phyloP scores from a whole-genome alignment of 2,113 vertebrate genomes.

The Peromyscus leucopus region DNA sequence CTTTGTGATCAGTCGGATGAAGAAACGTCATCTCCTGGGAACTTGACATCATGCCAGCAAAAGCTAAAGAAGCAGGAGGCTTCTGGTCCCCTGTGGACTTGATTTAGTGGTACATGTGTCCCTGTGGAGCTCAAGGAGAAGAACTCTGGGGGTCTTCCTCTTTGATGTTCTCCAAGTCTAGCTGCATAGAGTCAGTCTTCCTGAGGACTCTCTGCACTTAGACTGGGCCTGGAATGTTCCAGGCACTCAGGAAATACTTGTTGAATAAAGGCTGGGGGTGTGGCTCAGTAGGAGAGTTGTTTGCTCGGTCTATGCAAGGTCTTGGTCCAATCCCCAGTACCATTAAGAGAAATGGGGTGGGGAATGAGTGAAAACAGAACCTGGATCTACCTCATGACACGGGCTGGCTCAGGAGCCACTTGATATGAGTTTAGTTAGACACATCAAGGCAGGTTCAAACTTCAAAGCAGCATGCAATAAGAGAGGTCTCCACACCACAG shows the following conservation, averaged over 20 bases:
- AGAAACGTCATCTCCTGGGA: not conserved
- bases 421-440: not conserved
- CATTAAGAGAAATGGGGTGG: not conserved
- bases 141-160: not conserved
- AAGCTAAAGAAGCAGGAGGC: not conserved
- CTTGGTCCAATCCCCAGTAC: not conserved
- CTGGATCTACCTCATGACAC: not conserved
- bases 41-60: not conserved
- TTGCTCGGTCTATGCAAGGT: not conserved
- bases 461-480: not conserved
- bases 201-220: not conserved
- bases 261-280: not conserved
- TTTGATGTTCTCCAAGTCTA: not conserved
- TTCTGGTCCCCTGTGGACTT: not conserved
- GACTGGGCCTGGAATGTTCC: not conserved
- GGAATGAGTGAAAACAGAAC: not conserved
- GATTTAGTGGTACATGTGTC: not conserved
- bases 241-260: not conserved
- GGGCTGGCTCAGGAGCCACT: not conserved
- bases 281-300: not conserved
- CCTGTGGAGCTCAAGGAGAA: not conserved
- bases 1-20: not conserved
- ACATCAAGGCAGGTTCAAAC: not conserved
- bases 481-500: not conserved
- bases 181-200: not conserved